Conservation (phyloP, 2,797 vertebrate species). For the Scomberomorus guttatus region DNA sequence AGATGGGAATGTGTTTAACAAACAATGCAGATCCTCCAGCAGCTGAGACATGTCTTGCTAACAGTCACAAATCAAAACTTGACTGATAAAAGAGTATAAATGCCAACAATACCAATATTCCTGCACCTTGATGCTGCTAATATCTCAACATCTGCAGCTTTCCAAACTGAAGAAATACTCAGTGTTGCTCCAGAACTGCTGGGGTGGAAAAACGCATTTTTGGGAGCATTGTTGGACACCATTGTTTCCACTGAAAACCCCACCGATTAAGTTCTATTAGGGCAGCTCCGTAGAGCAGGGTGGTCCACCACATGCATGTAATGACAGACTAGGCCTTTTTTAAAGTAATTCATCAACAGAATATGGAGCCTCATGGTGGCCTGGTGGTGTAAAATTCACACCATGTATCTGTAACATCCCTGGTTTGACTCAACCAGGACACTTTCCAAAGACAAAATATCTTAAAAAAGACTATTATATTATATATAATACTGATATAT, state of each 20-base stretch:
- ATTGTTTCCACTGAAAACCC: constrained; percentile 34
- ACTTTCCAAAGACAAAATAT: no score
- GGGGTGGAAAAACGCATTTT: constrained; percentile 1
- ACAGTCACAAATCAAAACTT: background rate
- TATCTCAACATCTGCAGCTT: background rate
- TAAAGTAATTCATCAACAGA: background rate
- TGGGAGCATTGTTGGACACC: background rate
- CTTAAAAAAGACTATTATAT: no score
- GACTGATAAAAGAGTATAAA: background rate
- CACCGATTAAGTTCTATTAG: constrained; percentile 15
- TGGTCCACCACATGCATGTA: constrained; percentile 11
- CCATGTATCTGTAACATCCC: no score
- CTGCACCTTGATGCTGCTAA: background rate
- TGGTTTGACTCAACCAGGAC: background rate
- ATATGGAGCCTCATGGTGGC: no score
- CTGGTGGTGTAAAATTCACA: background rate
- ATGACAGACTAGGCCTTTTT: background rate
- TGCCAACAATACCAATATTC: background rate
- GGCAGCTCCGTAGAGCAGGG: background rate
- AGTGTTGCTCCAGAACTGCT: background rate
- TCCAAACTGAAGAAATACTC: constrained; percentile 25
- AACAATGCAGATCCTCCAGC: background rate
- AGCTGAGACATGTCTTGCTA: background rate
- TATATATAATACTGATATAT: no score
- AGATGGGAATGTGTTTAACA: constrained; percentile 13